Percentiles rank a stretch among this genome's conserved stretches.
Evolutionary conservation across 2,888 invertebrate species (phyloP).

Genomic region (Drosophila formosana): DNA sequence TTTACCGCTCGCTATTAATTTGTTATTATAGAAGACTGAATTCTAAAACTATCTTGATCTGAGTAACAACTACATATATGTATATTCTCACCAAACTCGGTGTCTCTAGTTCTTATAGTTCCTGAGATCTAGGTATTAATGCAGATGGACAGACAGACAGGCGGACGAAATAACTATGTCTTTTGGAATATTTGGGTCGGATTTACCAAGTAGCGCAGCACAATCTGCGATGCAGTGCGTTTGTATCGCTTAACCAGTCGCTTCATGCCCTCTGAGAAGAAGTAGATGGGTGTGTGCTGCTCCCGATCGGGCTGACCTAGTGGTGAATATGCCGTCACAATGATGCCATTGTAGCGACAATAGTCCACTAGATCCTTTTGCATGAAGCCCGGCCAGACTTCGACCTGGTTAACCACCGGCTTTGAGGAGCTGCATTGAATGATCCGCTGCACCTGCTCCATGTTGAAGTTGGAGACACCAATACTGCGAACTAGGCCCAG

Average conservation of each 20-base stretch:
- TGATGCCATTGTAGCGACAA: slow-evolving; percentile 88
- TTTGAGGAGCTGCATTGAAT: slow-evolving; percentile 78
- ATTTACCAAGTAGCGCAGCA: slow-evolving; percentile 87
- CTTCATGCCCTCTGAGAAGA: slow-evolving; percentile 84
- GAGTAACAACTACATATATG: neutral
- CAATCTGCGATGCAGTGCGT: slow-evolving; percentile 88
- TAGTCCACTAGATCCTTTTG: slow-evolving; percentile 88
- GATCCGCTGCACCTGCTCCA: slow-evolving; percentile 80
- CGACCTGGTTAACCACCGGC: slow-evolving; percentile 83
- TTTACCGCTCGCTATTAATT: no score
- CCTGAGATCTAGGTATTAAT: neutral
- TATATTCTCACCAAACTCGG: no score
- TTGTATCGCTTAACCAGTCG: slow-evolving; percentile 87
- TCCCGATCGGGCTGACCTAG: slow-evolving; percentile 88
- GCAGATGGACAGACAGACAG: neutral
- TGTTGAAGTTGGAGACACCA: slow-evolving; percentile 83
- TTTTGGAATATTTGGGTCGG: no score
- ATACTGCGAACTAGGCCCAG: slow-evolving; percentile 80
- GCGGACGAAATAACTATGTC: neutral
- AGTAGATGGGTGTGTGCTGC: slow-evolving; percentile 85
- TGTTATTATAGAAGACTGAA: no score
- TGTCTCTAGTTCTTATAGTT: neutral
- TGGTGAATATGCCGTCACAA: slow-evolving; percentile 90
- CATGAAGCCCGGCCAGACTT: slow-evolving; percentile 83
- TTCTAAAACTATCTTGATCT: no score